These are phyloP conservation scores for Rafetus swinhoei DNA, from an alignment of 2,113 vertebrate species.

Conservation along the genomic window DNA sequence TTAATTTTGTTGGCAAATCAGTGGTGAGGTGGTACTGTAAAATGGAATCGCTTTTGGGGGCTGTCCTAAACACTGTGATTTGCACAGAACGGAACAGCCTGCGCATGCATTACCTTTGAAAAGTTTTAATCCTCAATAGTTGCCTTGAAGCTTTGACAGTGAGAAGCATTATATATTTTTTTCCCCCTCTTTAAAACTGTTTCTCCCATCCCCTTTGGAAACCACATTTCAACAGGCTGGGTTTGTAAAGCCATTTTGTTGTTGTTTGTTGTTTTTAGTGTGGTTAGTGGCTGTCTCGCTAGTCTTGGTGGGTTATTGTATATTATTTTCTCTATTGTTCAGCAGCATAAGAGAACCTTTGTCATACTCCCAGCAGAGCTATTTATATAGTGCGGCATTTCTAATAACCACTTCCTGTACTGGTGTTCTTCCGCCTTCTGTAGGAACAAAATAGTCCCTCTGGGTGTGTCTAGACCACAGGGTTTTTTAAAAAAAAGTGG, in stretches of 20 bases:
- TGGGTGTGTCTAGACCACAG: no score
- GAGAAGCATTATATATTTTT: conserved; percentile 70
- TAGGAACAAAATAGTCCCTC: conserved; percentile 52
- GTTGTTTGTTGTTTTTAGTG: conserved; percentile 68
- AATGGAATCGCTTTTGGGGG: conserved; percentile 69
- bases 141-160: conserved; percentile 66
- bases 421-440: conserved; percentile 63
- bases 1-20: conserved; percentile 62
- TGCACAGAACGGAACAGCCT: conserved; percentile 67
- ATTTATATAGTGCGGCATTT: conserved; percentile 55
- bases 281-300: conserved; percentile 70
- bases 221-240: conserved; percentile 59
- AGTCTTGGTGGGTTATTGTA: conserved; percentile 70
- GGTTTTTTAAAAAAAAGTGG: no score
- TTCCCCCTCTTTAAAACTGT: conserved; percentile 60
- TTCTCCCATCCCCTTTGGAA: background rate
- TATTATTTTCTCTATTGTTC: conserved; percentile 74
- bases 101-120: conserved; percentile 65
- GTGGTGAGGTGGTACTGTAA: conserved; percentile 67
- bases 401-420: conserved; percentile 58
- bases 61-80: conserved; percentile 63
- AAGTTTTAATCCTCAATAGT: conserved; percentile 63
- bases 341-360: conserved; percentile 72
- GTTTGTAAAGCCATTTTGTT: conserved; percentile 38
- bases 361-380: conserved; percentile 61